phyloP scores from a whole-genome alignment of 2,113 vertebrate species.

The Apaloderma vittatum region DNA sequence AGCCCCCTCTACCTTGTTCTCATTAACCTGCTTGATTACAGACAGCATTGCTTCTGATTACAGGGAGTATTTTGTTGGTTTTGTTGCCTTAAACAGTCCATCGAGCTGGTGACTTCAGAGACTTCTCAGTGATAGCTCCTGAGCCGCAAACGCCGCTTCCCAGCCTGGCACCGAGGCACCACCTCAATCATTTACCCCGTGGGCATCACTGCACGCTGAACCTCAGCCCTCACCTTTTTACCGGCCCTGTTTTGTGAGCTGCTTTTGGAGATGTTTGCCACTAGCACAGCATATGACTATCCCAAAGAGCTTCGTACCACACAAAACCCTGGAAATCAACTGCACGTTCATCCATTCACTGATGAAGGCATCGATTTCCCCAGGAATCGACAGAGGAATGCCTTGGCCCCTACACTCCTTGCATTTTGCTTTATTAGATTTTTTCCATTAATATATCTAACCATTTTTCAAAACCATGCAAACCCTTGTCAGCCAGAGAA shows the following conservation, averaged over 20 bases:
- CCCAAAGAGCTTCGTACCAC: background rate
- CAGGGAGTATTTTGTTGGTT: background rate
- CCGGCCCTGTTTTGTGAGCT: background rate
- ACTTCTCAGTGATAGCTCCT: background rate
- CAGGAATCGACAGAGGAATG: background rate
- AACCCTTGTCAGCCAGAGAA: background rate
- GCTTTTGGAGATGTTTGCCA: background rate
- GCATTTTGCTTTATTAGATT: background rate
- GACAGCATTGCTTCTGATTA: background rate
- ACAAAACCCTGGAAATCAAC: background rate
- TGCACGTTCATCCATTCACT: background rate
- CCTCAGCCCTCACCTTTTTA: background rate
- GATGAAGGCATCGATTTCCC: accelerated
- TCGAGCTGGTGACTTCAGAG: background rate
- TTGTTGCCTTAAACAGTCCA: background rate
- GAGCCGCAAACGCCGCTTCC: accelerated
- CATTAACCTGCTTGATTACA: background rate
- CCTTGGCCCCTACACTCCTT: background rate
- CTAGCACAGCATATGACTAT: background rate
- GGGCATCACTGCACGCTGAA: background rate
- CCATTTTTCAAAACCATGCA: background rate
- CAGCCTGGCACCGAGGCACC: background rate
- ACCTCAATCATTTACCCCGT: no score
- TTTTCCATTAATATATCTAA: background rate
- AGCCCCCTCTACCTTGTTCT: background rate